Evolutionary conservation across 30 jellyfish, hydroid and myxozoan genomes (phyloP), one percentile per base, ranked within the genome.

Genomic region (Phacellophora camtschatica): DNA sequence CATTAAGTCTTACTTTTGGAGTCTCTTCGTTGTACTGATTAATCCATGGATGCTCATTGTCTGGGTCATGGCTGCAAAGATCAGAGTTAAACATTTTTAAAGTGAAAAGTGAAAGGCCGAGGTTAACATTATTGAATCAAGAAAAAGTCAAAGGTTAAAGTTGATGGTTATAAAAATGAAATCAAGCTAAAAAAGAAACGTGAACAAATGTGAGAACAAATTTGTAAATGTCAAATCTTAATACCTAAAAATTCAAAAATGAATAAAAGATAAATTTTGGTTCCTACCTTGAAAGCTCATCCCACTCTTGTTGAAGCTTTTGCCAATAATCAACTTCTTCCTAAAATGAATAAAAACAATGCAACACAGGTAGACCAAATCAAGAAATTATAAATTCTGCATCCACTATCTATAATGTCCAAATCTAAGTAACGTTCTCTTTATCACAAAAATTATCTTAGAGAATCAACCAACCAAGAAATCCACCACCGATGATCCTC

Each of bases 221-320:
- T 29, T 3, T n/a, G n/a, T n/a, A n/a, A n/a, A n/a, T n/a, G n/a
- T n/a, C n/a, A n/a, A n/a, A n/a, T n/a, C n/a, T n/a, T n/a, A n/a
- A n/a, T n/a, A n/a, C n/a, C n/a, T 30, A 35, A 31, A 5, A 2
- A 5, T 25, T 12, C 59, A 28, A 5, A 3, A 23, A 57, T 5
- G 22, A 49, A 2, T 24, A 49, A 2, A 28, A 58, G 16, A 56
- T 36, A 19, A 35, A 13, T 12, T 15, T 24, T 2, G 36, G 49
- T 13, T 3, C 25, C 32, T 66, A 92, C 98, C 95, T 92, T 13
- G 90, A 74, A 20, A 92, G 71, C 41, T 92, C 96, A 46, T 84
- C 94, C 96, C 96, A 92, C 27, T 92, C 96, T 5, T 75, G 68
- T 71, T 92, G 98, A 19, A 92, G 68, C 50, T 92, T 85, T 19